Conservation (phyloP, 2,113 vertebrate genomes). For the Macaca mulatta region DNA sequence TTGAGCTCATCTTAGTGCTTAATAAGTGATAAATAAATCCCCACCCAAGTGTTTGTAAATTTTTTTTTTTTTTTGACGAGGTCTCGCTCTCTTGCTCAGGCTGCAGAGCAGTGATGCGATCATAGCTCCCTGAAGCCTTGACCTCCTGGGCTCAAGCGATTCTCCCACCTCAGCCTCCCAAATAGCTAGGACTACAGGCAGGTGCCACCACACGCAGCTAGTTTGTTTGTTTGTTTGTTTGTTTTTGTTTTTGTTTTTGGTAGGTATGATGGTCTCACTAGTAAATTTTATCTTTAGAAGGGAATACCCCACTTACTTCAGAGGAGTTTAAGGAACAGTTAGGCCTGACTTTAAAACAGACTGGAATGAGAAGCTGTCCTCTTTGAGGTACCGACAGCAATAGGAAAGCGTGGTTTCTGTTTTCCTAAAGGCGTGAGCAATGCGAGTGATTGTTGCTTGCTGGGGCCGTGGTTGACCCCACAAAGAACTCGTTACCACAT, state of each 20-base stretch:
- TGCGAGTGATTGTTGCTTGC: neutral
- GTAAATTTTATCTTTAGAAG: neutral
- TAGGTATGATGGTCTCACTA: too few relatives aligned
- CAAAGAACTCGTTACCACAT: neutral
- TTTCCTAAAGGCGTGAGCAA: neutral
- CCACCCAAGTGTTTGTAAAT: neutral
- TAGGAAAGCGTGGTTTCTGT: neutral
- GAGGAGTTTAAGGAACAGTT: neutral
- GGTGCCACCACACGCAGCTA: too few relatives aligned
- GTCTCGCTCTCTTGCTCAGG: too few relatives aligned
- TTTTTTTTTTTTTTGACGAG: too few relatives aligned
- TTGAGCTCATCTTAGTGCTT: neutral
- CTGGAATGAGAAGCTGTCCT: neutral
- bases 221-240: too few relatives aligned
- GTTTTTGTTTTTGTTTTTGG: too few relatives aligned
- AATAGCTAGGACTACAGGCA: too few relatives aligned
- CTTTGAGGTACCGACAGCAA: rapidly evolving
- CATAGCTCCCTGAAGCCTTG: too few relatives aligned
- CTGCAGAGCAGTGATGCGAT: too few relatives aligned
- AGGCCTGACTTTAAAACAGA: neutral
- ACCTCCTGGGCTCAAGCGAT: too few relatives aligned
- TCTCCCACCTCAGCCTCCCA: too few relatives aligned
- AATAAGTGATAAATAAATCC: neutral
- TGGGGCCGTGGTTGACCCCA: neutral
- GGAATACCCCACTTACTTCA: neutral